Conservation (phyloP, 1,140 invertebrate species). For the Apocrypta bakeri region DNA sequence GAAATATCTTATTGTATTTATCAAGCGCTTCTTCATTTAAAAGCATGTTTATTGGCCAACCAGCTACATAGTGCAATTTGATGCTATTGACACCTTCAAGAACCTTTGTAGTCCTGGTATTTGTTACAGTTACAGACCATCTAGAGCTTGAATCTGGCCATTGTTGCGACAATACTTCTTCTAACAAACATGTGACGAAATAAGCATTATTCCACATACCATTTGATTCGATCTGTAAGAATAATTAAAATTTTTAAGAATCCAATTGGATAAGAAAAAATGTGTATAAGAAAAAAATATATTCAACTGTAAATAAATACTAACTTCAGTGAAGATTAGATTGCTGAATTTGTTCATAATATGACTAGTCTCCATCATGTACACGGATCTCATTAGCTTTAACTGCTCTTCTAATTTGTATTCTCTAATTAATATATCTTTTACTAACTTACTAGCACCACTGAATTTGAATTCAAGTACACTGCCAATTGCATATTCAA, state of each 20-base stretch:
- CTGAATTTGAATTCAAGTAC: conserved; percentile 72
- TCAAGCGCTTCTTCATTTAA: conserved; percentile 73
- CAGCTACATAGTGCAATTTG: conserved; percentile 73
- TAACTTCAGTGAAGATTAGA: conserved; percentile 74
- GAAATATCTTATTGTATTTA: conserved; percentile 79
- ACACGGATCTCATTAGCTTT: conserved; percentile 75
- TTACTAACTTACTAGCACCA: conserved; percentile 74
- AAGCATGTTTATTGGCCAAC: conserved; percentile 77
- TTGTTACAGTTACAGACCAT: conserved; percentile 67
- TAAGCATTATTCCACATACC: conserved; percentile 69
- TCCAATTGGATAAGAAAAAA: conserved; percentile 29
- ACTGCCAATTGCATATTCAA: conserved; percentile 67
- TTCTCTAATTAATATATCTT: conserved; percentile 73
- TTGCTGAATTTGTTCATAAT: conserved; percentile 78
- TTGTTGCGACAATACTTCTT: conserved; percentile 74
- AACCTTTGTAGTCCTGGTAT: conserved; percentile 62
- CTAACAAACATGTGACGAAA: conserved; percentile 73
- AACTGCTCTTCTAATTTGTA: conserved; percentile 74
- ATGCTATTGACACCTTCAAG: conserved; percentile 75
- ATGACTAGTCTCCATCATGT: conserved; percentile 79
- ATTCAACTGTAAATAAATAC: conserved; percentile 27
- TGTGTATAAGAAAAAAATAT: background rate
- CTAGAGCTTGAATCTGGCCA: conserved; percentile 72
- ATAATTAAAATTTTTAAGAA: background rate
- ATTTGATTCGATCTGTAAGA: conserved; percentile 72